Evolutionary conservation across 1,140 invertebrate species (phyloP).

Genomic region (Diorhabda carinulata): DNA sequence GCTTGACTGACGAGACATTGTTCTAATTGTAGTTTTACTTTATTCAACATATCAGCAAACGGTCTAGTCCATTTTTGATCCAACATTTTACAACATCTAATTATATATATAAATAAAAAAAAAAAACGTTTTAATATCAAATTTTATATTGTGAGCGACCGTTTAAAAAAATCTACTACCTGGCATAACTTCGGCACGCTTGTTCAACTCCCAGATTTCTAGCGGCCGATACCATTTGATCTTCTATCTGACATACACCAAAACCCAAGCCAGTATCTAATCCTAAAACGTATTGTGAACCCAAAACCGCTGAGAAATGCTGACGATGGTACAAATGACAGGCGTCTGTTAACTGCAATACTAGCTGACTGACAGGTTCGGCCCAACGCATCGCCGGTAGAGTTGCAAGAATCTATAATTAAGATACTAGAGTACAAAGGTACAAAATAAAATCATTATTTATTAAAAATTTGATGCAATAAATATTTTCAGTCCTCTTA

Average conservation of each 20-base stretch:
- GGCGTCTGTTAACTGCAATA: constrained; percentile 63
- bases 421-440: too few relatives aligned
- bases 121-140: background rate
- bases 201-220: constrained; percentile 64
- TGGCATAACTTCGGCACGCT: constrained; percentile 64
- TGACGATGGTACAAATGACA: constrained; percentile 57
- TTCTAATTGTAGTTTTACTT: constrained; percentile 54
- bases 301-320: constrained; percentile 62
- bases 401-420: constrained; percentile 54
- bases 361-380: constrained; percentile 62
- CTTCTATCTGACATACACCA: constrained; percentile 64
- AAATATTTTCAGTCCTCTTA: too few relatives aligned
- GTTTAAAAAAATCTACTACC: constrained; percentile 22
- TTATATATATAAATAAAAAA: background rate
- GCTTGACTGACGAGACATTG: constrained; percentile 61
- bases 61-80: constrained; percentile 37
- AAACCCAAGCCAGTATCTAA: constrained; percentile 63
- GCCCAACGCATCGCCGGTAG: constrained; percentile 70
- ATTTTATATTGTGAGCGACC: constrained; percentile 33
- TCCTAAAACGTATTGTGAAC: constrained; percentile 60
- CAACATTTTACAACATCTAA: constrained; percentile 38
- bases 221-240: constrained; percentile 61
- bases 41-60: constrained; percentile 41
- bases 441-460: too few relatives aligned
- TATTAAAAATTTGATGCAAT: too few relatives aligned